phyloP scores from a whole-genome alignment of 2,888 invertebrate genomes.

The Apamea epomidion region DNA sequence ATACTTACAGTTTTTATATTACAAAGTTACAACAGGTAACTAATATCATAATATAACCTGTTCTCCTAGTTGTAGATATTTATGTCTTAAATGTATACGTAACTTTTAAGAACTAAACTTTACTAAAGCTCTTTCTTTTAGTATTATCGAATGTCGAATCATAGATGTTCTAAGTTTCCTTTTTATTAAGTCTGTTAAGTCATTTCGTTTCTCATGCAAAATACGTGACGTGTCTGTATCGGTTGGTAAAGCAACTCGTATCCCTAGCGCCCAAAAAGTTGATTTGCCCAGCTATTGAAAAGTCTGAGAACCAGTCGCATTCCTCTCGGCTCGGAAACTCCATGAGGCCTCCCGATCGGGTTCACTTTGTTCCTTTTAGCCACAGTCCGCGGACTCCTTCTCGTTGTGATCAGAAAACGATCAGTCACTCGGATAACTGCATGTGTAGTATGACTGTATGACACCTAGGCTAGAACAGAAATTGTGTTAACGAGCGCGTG shows the following conservation, averaged over 20 bases:
- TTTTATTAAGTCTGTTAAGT: not conserved
- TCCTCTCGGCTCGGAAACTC: constrained; percentile 40
- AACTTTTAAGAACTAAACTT: not conserved
- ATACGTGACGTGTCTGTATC: not conserved
- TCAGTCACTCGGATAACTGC: constrained; percentile 40
- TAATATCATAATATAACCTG: constrained; percentile 5
- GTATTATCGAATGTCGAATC: no score
- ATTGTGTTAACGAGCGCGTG: constrained; percentile 66
- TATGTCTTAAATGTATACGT: not conserved
- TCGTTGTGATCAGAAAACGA: constrained; percentile 34
- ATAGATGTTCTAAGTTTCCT: not conserved
- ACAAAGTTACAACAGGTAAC: constrained; percentile 14
- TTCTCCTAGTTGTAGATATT: not conserved
- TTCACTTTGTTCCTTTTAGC: constrained; percentile 38
- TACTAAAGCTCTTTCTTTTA: not conserved
- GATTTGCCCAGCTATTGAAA: constrained; percentile 33
- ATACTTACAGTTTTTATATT: constrained; percentile 23
- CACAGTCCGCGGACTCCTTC: not conserved
- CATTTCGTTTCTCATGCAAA: not conserved
- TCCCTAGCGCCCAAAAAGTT: constrained; percentile 25
- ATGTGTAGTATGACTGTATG: constrained; percentile 49
- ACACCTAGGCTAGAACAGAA: constrained; percentile 63
- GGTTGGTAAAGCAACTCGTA: constrained; percentile 12
- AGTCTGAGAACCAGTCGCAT: constrained; percentile 56
- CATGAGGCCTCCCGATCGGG: constrained; percentile 34